Percentiles rank a stretch among this genome's conserved stretches.
Evolutionary conservation across 2,797 vertebrate genomes (phyloP).

Genomic region (Antennarius maculatus): DNA sequence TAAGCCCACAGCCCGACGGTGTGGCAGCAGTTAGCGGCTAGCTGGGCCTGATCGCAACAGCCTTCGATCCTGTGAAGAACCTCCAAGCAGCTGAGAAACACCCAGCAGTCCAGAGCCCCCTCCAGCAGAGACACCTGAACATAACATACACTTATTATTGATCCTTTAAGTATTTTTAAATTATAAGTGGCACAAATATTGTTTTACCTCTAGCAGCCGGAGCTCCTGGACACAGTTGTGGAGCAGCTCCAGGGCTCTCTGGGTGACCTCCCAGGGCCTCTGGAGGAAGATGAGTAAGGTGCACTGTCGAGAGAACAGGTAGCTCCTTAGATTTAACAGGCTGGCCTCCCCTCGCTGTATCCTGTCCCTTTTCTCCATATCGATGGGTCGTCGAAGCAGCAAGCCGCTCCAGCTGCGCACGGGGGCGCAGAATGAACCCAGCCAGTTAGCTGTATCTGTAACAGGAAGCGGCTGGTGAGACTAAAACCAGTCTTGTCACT

Average conservation of each 20-base stretch:
- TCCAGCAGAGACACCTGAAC: slow-evolving; percentile 90
- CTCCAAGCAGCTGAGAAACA: slow-evolving; percentile 97
- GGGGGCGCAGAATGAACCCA: slow-evolving; percentile 95
- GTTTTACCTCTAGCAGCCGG: slow-evolving; percentile 89
- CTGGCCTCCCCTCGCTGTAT: slow-evolving; percentile 92
- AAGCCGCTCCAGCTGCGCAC: slow-evolving; percentile 94
- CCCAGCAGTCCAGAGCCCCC: slow-evolving; percentile 97
- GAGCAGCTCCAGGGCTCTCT: slow-evolving; percentile 93
- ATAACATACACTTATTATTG: background rate
- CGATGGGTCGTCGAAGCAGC: slow-evolving; percentile 92
- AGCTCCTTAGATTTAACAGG: slow-evolving; percentile 94
- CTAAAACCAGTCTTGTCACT: background rate
- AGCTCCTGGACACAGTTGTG: slow-evolving; percentile 98
- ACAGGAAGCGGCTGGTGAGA: background rate
- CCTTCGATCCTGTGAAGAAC: slow-evolving; percentile 97
- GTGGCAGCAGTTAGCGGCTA: slow-evolving; percentile 93
- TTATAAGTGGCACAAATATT: too few species aligned
- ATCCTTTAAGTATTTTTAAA: too few species aligned
- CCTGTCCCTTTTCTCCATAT: slow-evolving; percentile 96
- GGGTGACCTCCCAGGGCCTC: slow-evolving; percentile 97
- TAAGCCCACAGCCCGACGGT: slow-evolving; percentile 97
- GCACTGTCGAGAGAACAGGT: slow-evolving; percentile 98
- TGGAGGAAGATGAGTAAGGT: slow-evolving; percentile 96
- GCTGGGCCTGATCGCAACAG: slow-evolving; percentile 91
- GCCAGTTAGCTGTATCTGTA: slow-evolving; percentile 96